These are phyloP conservation scores for Phataginus tricuspis DNA, from an alignment of 2,797 vertebrate genomes.

Conservation along the genomic window DNA sequence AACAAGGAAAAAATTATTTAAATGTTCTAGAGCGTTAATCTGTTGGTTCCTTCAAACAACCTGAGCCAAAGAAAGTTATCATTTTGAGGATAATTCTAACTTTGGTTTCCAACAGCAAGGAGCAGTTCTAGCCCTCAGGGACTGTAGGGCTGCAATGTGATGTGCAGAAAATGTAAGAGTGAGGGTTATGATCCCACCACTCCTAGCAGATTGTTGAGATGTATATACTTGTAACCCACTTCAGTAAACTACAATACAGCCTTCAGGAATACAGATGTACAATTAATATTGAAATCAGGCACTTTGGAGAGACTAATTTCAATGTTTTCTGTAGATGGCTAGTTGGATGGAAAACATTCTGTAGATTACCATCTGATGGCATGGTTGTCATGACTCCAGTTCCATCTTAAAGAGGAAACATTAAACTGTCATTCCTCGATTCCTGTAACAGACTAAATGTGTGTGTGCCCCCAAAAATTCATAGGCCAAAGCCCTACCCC, in stretches of 20 bases:
- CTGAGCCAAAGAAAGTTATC: background rate
- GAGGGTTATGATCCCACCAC: conserved; percentile 43
- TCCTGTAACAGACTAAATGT: background rate
- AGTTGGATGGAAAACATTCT: background rate
- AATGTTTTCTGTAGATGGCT: background rate
- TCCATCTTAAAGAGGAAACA: background rate
- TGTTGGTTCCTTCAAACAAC: conserved; percentile 17
- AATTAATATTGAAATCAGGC: background rate
- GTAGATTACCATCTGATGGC: background rate
- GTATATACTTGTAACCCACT: background rate
- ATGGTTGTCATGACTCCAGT: background rate
- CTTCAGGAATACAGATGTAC: background rate
- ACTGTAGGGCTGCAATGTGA: conserved; percentile 26
- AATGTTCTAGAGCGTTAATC: conserved; percentile 67
- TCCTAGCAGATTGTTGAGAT: background rate
- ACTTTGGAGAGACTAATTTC: background rate
- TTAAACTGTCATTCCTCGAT: background rate
- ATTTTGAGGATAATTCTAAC: conserved; percentile 49
- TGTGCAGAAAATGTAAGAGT: conserved; percentile 50
- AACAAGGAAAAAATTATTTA: background rate
- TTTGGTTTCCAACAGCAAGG: conserved; percentile 54
- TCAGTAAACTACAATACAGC: conserved; percentile 36
- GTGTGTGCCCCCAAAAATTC: background rate
- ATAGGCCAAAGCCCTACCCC: background rate
- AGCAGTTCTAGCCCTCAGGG: conserved; percentile 39